Conservation (phyloP, 2,797 vertebrate genomes). For the Orientallactaga sibirica region DNA sequence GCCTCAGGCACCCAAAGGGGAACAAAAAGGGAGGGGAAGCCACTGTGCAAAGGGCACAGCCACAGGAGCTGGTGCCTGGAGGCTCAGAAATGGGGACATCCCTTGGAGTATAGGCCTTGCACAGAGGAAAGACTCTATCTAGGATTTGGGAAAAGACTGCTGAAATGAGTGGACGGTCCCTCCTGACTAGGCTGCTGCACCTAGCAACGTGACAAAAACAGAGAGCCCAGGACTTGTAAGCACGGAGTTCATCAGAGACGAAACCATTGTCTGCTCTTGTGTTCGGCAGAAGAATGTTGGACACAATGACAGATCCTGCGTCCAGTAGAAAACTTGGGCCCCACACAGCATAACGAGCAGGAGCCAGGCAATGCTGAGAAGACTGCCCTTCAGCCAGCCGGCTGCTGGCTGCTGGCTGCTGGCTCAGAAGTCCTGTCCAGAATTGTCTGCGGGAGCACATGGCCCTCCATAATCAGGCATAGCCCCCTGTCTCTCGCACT, state of each 20-base stretch:
- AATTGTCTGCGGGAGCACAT: neutral
- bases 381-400: rapidly evolving
- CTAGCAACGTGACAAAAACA: rapidly evolving
- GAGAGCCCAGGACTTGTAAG: neutral
- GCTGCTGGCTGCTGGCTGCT: rapidly evolving
- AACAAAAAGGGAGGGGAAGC: neutral
- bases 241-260: neutral
- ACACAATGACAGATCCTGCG: neutral
- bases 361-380: neutral
- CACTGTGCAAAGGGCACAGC: neutral
- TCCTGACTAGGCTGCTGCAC: neutral
- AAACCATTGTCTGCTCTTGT: rapidly evolving
- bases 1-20: neutral
- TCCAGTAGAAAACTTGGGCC: neutral
- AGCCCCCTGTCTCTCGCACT: neutral
- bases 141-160: neutral
- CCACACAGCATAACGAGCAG: too few relatives aligned
- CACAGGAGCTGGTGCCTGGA: neutral
- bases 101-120: neutral
- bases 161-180: neutral
- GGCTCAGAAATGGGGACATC: neutral
- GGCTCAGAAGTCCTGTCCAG: neutral
- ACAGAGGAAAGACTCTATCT: neutral
- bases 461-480: neutral
- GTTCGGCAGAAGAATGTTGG: neutral